These are phyloP conservation scores for Apostichopus leukothele DNA, from an alignment of 53 echinoderm and acorn worm genomes.

Conservation along the genomic window DNA sequence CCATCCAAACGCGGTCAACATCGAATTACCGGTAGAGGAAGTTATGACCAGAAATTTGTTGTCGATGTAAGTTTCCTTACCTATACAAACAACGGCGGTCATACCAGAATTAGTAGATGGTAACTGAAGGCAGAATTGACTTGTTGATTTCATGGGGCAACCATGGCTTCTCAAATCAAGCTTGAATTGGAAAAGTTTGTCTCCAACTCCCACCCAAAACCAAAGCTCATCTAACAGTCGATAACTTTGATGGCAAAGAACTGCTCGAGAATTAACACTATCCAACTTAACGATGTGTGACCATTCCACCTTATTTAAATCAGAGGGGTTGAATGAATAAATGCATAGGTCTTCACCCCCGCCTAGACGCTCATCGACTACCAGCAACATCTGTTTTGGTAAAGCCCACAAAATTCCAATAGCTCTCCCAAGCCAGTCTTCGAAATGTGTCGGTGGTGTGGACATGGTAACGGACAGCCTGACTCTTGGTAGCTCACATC, in stretches of 20 bases:
- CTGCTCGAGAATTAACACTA: background rate
- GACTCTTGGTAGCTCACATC: background rate
- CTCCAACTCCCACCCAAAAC: constrained; percentile 26
- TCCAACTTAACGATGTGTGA: background rate
- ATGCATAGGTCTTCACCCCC: constrained; percentile 14
- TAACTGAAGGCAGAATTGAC: background rate
- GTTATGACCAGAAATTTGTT: constrained; percentile 32
- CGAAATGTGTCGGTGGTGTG: constrained; percentile 6
- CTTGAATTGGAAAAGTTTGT: background rate
- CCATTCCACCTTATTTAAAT: constrained; percentile 15
- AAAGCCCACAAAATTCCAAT: constrained; percentile 31
- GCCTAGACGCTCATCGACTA: constrained; percentile 22
- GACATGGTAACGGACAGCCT: background rate
- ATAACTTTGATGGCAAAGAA: constrained; percentile 9
- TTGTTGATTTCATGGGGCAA: background rate
- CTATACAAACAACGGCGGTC: constrained; percentile 3
- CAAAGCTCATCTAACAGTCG: constrained; percentile 1
- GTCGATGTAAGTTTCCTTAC: background rate
- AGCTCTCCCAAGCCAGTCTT: constrained; percentile 25
- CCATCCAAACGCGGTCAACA: constrained; percentile 13
- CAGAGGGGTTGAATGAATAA: constrained; percentile 17
- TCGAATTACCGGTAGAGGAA: background rate
- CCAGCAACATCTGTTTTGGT: constrained; percentile 22
- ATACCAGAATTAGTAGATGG: background rate
- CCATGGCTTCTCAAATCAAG: constrained; percentile 17